Evolutionary conservation across 2,888 invertebrate species (phyloP).

Genomic region (Tortricodes alternella): DNA sequence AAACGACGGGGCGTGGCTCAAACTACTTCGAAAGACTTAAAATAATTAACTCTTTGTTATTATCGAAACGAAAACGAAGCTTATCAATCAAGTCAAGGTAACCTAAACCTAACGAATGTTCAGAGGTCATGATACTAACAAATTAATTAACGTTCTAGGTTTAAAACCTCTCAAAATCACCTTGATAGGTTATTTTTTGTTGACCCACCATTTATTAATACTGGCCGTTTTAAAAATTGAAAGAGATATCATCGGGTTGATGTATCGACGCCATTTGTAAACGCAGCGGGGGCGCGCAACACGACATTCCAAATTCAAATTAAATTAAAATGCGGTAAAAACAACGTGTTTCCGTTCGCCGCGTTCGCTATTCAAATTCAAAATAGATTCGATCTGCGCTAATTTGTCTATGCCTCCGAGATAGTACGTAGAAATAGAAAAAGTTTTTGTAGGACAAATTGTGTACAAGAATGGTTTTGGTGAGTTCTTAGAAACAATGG

Average conservation of each 20-base stretch:
- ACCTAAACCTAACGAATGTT: constrained; percentile 20
- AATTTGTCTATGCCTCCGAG: constrained; percentile 76
- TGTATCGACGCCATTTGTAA: constrained; percentile 79
- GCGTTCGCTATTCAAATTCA: constrained; percentile 67
- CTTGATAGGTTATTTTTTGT: constrained; percentile 58
- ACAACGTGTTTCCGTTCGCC: constrained; percentile 73
- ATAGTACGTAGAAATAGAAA: constrained; percentile 35
- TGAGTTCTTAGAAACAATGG: constrained; percentile 47
- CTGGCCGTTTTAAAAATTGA: constrained; percentile 74
- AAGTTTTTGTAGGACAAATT: constrained; percentile 30
- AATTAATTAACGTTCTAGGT: constrained; percentile 23
- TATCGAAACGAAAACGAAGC: constrained; percentile 21
- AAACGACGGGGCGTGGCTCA: constrained; percentile 12
- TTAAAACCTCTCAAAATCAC: constrained; percentile 52
- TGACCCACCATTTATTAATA: constrained; percentile 67
- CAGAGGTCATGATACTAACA: constrained; percentile 22
- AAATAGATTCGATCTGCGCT: constrained; percentile 74
- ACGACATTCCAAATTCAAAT: constrained; percentile 76
- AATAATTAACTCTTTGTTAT: constrained; percentile 27
- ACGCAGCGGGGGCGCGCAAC: constrained; percentile 67
- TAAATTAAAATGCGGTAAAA: constrained; percentile 81
- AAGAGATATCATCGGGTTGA: constrained; percentile 81
- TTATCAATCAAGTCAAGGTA: constrained; percentile 28
- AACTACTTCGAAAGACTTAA: constrained; percentile 14
- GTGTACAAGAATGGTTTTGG: constrained; percentile 27